Conservation (phyloP, 2,797 vertebrate genomes). For the Pseudochromis fuscus region DNA sequence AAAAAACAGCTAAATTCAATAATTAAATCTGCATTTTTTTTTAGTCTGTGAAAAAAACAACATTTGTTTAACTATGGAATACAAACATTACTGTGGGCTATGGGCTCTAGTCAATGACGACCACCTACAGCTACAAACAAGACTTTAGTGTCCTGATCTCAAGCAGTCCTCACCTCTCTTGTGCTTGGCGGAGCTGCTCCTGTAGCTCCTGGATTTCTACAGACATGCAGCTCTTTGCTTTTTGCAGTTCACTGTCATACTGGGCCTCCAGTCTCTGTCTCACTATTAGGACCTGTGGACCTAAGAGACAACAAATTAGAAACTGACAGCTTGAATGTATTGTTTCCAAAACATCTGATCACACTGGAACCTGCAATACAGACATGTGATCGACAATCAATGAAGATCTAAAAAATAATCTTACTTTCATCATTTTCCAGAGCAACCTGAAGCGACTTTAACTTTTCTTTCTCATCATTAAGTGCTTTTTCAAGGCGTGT, state of each 20-base stretch:
- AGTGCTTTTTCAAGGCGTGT: conserved; percentile 80
- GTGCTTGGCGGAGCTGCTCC: conserved; percentile 79
- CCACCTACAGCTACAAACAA: not conserved
- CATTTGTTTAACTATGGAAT: too few relatives aligned
- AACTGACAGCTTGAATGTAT: not conserved
- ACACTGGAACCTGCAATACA: not conserved
- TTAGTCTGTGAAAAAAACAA: too few relatives aligned
- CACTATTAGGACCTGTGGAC: conserved; percentile 64
- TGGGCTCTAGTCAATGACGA: not conserved
- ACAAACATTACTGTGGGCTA: too few relatives aligned
- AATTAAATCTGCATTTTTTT: not conserved
- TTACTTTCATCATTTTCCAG: conserved; percentile 79
- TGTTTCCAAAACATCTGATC: not conserved
- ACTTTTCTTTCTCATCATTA: conserved; percentile 80
- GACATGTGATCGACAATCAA: not conserved
- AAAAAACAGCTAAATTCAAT: not conserved
- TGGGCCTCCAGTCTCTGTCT: conserved; percentile 74
- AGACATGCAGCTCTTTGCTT: conserved; percentile 73
- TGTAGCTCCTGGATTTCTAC: conserved; percentile 82
- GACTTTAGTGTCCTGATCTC: not conserved
- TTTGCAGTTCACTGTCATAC: conserved; percentile 74
- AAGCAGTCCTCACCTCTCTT: conserved; percentile 81
- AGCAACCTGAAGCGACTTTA: conserved; percentile 82
- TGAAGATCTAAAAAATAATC: not conserved
- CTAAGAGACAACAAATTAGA: conserved; percentile 45